These are phyloP conservation scores for Psylliodes chrysocephalus DNA, from an alignment of 2,888 invertebrate genomes.

Conservation along the genomic window DNA sequence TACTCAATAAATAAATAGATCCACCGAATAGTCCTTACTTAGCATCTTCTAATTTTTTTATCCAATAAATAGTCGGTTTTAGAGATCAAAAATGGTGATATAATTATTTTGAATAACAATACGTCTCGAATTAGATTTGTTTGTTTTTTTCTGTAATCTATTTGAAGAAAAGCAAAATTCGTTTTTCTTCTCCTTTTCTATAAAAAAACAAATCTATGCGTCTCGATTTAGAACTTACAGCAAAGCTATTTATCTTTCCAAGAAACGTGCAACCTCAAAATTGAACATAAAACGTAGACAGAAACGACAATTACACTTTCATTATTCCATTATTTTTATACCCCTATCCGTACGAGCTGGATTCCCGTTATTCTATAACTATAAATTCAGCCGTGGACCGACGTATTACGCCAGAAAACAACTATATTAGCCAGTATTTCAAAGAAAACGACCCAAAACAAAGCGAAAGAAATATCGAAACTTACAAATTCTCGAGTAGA, in stretches of 20 bases:
- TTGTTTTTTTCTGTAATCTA: no score
- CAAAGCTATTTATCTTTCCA: conserved; percentile 3
- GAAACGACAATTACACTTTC: conserved; percentile 26
- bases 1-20: no score
- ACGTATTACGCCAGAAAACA: conserved; percentile 34
- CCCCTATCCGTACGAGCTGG: conserved; percentile 9
- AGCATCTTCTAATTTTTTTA: no score
- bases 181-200: neutral
- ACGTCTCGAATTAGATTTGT: no score
- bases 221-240: neutral
- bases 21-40: no score
- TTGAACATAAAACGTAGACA: conserved; percentile 27
- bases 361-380: conserved; percentile 22
- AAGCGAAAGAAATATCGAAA: conserved; percentile 25
- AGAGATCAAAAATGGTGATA: no score
- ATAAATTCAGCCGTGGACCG: conserved; percentile 29
- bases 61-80: no score
- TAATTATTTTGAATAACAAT: no score
- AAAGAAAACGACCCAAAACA: conserved; percentile 33
- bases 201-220: neutral
- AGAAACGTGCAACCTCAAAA: conserved; percentile 18
- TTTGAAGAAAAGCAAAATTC: no score
- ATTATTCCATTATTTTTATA: conserved; percentile 35
- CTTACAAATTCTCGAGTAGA: conserved; percentile 2
- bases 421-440: conserved; percentile 36